Base-by-base conservation (phyloP, 2,113 vertebrate species). In the Procapra przewalskii region DNA sequence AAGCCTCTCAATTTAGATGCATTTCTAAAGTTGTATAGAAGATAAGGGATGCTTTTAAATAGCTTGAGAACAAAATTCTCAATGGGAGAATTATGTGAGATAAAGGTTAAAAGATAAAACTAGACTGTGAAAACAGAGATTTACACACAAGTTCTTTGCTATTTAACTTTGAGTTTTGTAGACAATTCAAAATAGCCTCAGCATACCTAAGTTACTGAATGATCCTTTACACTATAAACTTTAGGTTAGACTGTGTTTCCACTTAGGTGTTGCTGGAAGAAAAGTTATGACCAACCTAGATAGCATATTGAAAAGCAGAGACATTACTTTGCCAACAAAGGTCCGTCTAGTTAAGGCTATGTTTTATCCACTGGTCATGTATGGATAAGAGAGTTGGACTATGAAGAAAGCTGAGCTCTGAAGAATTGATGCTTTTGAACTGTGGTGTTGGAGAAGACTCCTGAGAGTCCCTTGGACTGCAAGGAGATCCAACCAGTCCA, bases 111-210 rank as follows among this genome's bases (percentile, higher is more conserved):
- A 54, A 60, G 60, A 43, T 89, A 71, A 33, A 96, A 86, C 43
- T 80, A 67, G 55, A 84, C 15, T 25, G 25, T 36, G 31, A 55
- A 94, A 86, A 89, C 48, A 50, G 33, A 96, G 11, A 16, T 92
- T 83, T 62, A 33, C 31, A 21, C 13, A 33, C 23, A 79, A 80
- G 52, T 85, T 96, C n/a, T 96, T 95, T 91, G 45, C 90, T 88
- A 43, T 97, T 95, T 92, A 81, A 84, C 19, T 77, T 81, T 59
- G 23, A 59, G 27, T 88, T 92, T 91, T 79, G 12, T 81, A 83
- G 40, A 43, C 50, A 94, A n/a, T 85, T 97, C 94, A 97, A 97
- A 97, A 98, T 90, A 97, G 94, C 27, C n/a, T 50, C 77, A 16
- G 64, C 60, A 95, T 93, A 95, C 88, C 92, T 96, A 85, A 92